phyloP scores from a whole-genome alignment of 2,797 vertebrate genomes.

The Delichon dasypus region DNA sequence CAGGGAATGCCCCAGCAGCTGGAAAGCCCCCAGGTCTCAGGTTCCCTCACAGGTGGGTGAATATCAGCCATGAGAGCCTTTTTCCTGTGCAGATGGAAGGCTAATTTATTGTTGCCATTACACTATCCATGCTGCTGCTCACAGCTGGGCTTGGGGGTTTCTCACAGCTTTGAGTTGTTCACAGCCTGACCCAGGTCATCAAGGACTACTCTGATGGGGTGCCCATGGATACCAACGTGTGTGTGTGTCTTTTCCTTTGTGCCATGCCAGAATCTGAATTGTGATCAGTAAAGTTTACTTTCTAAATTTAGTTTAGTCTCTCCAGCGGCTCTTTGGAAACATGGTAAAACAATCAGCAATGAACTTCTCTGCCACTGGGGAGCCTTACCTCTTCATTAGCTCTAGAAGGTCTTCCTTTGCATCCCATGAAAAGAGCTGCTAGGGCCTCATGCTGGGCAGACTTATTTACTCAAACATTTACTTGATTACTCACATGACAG shows the following conservation, averaged over 20 bases:
- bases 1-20: background rate
- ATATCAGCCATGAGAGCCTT: background rate
- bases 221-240: background rate
- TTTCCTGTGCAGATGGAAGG: background rate
- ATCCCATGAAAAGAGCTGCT: background rate
- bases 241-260: background rate
- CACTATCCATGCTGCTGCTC: background rate
- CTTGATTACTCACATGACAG: conserved; percentile 41
- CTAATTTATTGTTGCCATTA: background rate
- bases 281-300: background rate
- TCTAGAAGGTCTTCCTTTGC: background rate
- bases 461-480: conserved; percentile 43
- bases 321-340: background rate
- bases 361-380: background rate
- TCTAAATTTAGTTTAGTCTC: background rate
- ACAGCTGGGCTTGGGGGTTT: background rate
- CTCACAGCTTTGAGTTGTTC: background rate
- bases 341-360: background rate
- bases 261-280: background rate
- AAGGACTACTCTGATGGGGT: background rate
- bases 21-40: background rate
- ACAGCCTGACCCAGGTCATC: background rate
- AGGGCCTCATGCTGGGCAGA: background rate
- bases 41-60: background rate
- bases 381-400: background rate